A percentile compares a stretch with the other conserved stretches of the same genome.
Evolutionary conservation across 2,888 invertebrate genomes (phyloP).

Genomic region (Diarsia brunnea): DNA sequence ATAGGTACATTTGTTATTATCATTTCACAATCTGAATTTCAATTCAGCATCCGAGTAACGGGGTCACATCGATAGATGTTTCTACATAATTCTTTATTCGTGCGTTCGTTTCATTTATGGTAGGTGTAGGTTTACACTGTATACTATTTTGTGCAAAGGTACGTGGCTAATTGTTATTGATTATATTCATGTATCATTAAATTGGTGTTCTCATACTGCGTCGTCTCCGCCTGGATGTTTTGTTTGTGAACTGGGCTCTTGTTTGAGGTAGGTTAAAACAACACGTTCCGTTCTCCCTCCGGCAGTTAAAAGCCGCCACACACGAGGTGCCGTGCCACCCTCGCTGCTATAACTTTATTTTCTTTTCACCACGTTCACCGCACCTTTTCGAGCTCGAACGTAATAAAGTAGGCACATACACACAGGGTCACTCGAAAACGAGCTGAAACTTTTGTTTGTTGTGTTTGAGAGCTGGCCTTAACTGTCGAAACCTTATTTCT

Average conservation of each 20-base stretch:
- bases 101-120: conserved; percentile 70
- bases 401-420: conserved; percentile 70
- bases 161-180: conserved; percentile 72
- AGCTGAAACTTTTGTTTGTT: conserved; percentile 68
- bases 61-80: conserved; percentile 85
- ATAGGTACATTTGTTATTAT: conserved; percentile 84
- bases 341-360: conserved; percentile 74
- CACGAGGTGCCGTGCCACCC: conserved; percentile 76
- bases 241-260: conserved; percentile 65
- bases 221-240: conserved; percentile 65
- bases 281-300: conserved; percentile 72
- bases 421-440: conserved; percentile 65
- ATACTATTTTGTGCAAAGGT: conserved; percentile 71
- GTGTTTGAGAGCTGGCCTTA: conserved; percentile 61
- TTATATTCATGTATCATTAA: conserved; percentile 72
- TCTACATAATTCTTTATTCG: conserved; percentile 82
- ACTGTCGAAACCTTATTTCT: conserved; percentile 53
- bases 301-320: conserved; percentile 75
- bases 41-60: conserved; percentile 86
- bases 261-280: conserved; percentile 76
- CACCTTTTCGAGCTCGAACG: conserved; percentile 70
- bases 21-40: conserved; percentile 87
- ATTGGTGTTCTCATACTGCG: conserved; percentile 62
- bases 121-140: conserved; percentile 66
- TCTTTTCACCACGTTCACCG: conserved; percentile 70